Conservation (phyloP, 2,888 invertebrate species). For the Hoplodrina ambigua region DNA sequence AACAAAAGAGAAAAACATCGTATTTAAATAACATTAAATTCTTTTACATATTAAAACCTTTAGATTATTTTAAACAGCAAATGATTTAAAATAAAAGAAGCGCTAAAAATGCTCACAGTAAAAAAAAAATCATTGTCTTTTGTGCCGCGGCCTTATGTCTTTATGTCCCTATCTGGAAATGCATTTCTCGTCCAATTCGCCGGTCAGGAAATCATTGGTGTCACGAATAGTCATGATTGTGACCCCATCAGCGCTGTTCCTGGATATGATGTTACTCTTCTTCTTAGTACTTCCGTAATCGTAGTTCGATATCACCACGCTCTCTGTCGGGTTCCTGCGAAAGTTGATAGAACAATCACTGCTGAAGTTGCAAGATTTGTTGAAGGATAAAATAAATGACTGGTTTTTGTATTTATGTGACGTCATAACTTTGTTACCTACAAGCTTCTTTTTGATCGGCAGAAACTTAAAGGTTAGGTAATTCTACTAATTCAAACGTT, state of each 20-base stretch:
- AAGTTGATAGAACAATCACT: slow-evolving; percentile 78
- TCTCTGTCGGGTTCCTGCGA: slow-evolving; percentile 88
- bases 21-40: background rate
- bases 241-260: slow-evolving; percentile 84
- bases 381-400: background rate
- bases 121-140: slow-evolving; percentile 52
- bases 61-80: slow-evolving; percentile 10
- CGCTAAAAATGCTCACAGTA: slow-evolving; percentile 7
- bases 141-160: slow-evolving; percentile 7
- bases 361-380: slow-evolving; percentile 62
- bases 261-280: slow-evolving; percentile 83
- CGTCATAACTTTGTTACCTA: too few relatives aligned
- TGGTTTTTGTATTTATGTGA: background rate
- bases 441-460: too few relatives aligned
- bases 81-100: slow-evolving; percentile 11
- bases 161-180: slow-evolving; percentile 77
- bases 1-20: background rate
- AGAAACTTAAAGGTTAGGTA: too few relatives aligned
- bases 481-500: too few relatives aligned
- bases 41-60: background rate
- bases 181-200: slow-evolving; percentile 80
- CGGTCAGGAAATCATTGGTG: slow-evolving; percentile 79
- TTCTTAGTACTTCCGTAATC: slow-evolving; percentile 88
- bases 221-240: slow-evolving; percentile 85
- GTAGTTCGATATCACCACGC: slow-evolving; percentile 88